Base-by-base conservation (phyloP, 2,888 invertebrate species). In the Sinodicranocentrus sp. region DNA sequence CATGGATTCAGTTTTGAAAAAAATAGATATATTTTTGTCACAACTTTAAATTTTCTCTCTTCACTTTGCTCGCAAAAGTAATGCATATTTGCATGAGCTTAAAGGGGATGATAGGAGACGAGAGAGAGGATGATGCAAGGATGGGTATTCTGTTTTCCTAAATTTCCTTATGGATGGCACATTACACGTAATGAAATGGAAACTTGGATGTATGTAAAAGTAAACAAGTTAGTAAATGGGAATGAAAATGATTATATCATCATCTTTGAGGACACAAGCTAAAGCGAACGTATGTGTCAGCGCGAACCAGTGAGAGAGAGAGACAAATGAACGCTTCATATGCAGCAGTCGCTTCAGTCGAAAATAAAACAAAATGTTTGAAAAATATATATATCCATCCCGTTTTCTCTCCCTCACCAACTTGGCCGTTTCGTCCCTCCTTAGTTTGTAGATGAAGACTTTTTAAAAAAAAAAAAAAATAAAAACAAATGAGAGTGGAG, bases 181-280 rank as follows among this genome's bases (percentile, higher is more conserved):
- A 61, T 61, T 61, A 2, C 25, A 17, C n/a, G 61, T 61, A 61
- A 61, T 61, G 61, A 61, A 61, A 61, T 61, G 61, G 61, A 61
- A 61, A 61, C 10, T n/a, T 52, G 13, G 13, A 52, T 17, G 17
- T 52, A 13, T 17, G 52, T 3, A 52, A 5, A 52, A n/a, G 17
- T 3, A 57, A 57, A 23, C 3, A 5, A 57, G 57, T 21, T 19
- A 57, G n/a, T 21, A 57, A 57, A 57, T 21, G 23, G 52, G 15
- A 21, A 57, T 57, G 57, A 57, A 57, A 57, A 57, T 57, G 57
- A 57, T 21, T 57, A n/a, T 57, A 21, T 57, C 57, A 2, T 57
- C 48, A 10, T 39, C 39, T 8, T n/a, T n/a, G n/a, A n/a, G n/a
- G n/a, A n/a, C 33, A 33, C 33, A 33, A 33, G 33, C 15, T n/a